A percentile compares a stretch with the other conserved stretches of the same genome.
Evolutionary conservation across 2,797 vertebrate species (phyloP).

Genomic region (Coreius guichenoti): DNA sequence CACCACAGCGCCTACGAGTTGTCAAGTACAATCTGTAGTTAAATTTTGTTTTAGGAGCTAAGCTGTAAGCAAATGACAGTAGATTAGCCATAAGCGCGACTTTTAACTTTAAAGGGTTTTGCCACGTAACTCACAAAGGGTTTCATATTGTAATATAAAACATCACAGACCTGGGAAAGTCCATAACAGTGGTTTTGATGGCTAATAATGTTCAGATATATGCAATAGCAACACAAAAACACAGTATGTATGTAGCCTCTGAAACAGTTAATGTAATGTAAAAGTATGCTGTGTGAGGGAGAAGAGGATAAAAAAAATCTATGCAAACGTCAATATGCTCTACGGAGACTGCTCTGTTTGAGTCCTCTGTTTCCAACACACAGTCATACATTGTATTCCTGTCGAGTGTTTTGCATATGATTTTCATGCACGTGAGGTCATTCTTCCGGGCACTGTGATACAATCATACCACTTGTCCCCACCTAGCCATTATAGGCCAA

Average conservation of each 20-base stretch:
- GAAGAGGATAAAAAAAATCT: constrained; percentile 34
- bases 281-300: constrained; percentile 3
- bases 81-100: constrained; percentile 4
- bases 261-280: constrained; percentile 25
- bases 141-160: background rate
- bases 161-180: background rate
- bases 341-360: constrained; percentile 50
- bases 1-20: constrained; percentile 76
- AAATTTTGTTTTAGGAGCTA: background rate
- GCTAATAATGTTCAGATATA: background rate
- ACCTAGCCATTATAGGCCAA: constrained; percentile 33
- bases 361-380: constrained; percentile 43
- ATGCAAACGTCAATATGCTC: constrained; percentile 46
- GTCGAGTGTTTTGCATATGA: constrained; percentile 65
- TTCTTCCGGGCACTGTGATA: constrained; percentile 52
- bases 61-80: constrained; percentile 18
- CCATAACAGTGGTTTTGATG: background rate
- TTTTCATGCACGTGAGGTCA: constrained; percentile 70
- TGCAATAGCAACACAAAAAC: background rate
- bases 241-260: background rate
- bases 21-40: constrained; percentile 79
- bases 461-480: constrained; percentile 45
- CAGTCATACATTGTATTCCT: constrained; percentile 47
- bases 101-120: background rate
- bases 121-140: too few species aligned